These are phyloP conservation scores for Drosophila neonasuta DNA, from an alignment of 2,888 invertebrate species.

Conservation along the genomic window DNA sequence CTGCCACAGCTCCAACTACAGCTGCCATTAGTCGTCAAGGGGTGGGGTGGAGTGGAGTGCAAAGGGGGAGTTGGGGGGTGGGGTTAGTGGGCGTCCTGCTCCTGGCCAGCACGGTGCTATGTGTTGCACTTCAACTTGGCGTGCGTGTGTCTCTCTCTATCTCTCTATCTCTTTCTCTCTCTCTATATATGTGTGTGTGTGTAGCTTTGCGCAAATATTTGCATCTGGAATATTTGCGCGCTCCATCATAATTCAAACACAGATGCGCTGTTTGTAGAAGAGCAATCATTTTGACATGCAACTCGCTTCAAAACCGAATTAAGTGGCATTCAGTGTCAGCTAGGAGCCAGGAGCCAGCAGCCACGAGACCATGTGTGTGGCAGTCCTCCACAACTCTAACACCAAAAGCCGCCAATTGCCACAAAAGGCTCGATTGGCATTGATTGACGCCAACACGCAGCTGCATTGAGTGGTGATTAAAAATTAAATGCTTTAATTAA, in stretches of 20 bases:
- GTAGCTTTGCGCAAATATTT: slow-evolving; percentile 82
- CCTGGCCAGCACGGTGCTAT: slow-evolving; percentile 53
- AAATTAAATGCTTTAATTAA: neutral
- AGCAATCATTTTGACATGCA: slow-evolving; percentile 82
- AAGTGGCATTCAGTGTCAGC: slow-evolving; percentile 78
- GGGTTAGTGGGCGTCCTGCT: slow-evolving; percentile 32
- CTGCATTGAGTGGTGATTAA: slow-evolving; percentile 27
- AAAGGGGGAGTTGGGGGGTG: neutral
- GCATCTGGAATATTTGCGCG: slow-evolving; percentile 81
- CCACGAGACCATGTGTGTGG: slow-evolving; percentile 13
- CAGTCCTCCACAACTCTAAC: slow-evolving; percentile 8
- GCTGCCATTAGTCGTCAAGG: slow-evolving; percentile 62
- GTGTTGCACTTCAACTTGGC: slow-evolving; percentile 73
- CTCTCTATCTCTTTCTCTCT: no score
- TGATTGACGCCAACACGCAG: slow-evolving; percentile 71
- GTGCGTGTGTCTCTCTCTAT: slow-evolving; percentile 27
- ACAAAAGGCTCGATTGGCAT: slow-evolving; percentile 40
- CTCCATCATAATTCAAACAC: slow-evolving; percentile 82
- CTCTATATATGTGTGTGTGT: slow-evolving; percentile 61
- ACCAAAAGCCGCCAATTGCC: slow-evolving; percentile 8
- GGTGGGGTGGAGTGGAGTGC: neutral
- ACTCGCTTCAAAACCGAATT: slow-evolving; percentile 80
- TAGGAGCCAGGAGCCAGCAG: slow-evolving; percentile 42
- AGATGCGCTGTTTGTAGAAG: slow-evolving; percentile 82
- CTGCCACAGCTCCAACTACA: slow-evolving; percentile 54